Conservation (phyloP, 2,888 invertebrate genomes). For the Leucozona laternaria region DNA sequence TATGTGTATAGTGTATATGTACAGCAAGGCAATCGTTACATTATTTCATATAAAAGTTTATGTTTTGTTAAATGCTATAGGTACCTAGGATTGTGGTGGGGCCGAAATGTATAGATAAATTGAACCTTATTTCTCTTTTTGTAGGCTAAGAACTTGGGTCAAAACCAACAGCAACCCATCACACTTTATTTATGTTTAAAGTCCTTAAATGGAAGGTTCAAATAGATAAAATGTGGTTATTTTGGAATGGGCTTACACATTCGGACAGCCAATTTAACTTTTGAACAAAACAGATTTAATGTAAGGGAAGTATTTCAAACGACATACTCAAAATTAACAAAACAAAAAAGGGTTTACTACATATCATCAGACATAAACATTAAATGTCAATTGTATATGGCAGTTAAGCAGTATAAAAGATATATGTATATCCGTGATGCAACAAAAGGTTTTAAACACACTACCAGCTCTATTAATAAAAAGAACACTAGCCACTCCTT, state of each 20-base stretch:
- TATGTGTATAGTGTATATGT: background rate
- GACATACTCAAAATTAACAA: background rate
- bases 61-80: slow-evolving; percentile 5
- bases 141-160: background rate
- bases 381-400: too few species aligned
- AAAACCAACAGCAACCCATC: background rate
- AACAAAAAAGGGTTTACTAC: background rate
- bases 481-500: too few species aligned
- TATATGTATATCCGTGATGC: too few species aligned
- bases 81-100: background rate
- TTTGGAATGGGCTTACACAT: background rate
- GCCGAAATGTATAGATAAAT: background rate
- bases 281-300: background rate
- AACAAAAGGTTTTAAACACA: too few species aligned
- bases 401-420: too few species aligned
- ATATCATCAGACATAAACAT: background rate
- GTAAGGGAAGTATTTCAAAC: background rate
- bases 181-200: background rate
- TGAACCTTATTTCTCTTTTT: background rate
- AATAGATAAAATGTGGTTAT: background rate
- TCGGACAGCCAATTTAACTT: background rate
- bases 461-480: too few species aligned
- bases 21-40: slow-evolving; percentile 6
- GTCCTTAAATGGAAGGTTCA: background rate
- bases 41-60: background rate